phyloP scores from a whole-genome alignment of 2,888 invertebrate genomes.

The Brachylomia viminalis region DNA sequence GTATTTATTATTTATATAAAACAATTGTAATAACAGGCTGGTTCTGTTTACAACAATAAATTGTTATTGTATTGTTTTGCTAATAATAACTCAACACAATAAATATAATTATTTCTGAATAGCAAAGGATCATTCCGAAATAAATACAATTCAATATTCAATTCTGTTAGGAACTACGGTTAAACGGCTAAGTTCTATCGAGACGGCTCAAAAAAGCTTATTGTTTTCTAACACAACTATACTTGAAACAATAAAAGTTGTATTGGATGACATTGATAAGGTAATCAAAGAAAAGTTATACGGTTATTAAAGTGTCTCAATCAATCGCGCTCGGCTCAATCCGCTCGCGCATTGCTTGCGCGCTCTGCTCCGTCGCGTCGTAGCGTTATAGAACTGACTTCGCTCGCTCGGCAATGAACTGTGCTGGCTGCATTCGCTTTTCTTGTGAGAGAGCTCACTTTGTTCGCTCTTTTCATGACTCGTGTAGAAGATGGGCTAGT shows the following conservation, averaged over 20 bases:
- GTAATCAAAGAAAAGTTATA: too few species aligned
- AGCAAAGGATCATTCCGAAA: neutral
- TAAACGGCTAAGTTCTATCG: neutral
- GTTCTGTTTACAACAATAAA: conserved; percentile 12
- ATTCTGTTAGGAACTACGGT: conserved; percentile 8
- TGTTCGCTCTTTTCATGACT: too few species aligned
- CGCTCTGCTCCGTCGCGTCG: too few species aligned
- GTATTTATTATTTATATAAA: conserved; percentile 20
- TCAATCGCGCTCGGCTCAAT: too few species aligned
- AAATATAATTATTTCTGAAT: neutral
- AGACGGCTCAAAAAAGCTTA: neutral
- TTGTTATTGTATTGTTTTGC: conserved; percentile 24
- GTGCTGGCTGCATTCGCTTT: too few species aligned
- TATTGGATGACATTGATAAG: neutral
- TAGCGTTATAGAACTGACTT: too few species aligned
- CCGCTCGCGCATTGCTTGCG: too few species aligned
- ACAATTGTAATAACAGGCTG: conserved; percentile 10
- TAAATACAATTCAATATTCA: conserved; percentile 23
- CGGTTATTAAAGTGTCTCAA: too few species aligned
- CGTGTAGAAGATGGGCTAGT: too few species aligned
- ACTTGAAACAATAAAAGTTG: neutral
- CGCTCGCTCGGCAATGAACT: too few species aligned
- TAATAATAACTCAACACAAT: neutral
- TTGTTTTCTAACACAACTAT: neutral
- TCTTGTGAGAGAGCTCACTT: too few species aligned